Percentiles rank a stretch among this genome's conserved stretches.
Evolutionary conservation across 2,797 vertebrate species (phyloP).

Genomic region (Chelmon rostratus): DNA sequence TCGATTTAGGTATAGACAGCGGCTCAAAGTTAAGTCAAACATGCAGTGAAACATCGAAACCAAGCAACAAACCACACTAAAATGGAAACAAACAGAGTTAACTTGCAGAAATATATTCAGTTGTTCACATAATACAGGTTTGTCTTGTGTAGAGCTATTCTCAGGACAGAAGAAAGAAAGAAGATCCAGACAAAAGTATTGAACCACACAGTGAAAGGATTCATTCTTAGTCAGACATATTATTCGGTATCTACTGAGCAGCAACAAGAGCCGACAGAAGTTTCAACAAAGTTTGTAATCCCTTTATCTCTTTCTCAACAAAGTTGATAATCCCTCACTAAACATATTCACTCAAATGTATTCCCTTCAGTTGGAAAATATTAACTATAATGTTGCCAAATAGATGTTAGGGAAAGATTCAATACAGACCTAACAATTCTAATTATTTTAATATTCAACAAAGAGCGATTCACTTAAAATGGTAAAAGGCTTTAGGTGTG

Average conservation of each 20-base stretch:
- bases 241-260: slow-evolving; percentile 31
- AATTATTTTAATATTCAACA: neutral
- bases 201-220: slow-evolving; percentile 13
- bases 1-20: neutral
- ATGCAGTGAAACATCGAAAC: neutral
- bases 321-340: slow-evolving; percentile 42
- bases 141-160: neutral
- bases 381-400: slow-evolving; percentile 24
- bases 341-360: slow-evolving; percentile 27
- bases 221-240: slow-evolving; percentile 11
- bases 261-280: slow-evolving; percentile 28
- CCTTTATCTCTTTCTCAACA: slow-evolving; percentile 50
- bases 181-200: slow-evolving; percentile 12
- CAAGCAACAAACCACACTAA: neutral
- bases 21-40: slow-evolving; percentile 14
- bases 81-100: neutral
- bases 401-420: slow-evolving; percentile 3
- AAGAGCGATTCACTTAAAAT: neutral
- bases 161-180: slow-evolving; percentile 4
- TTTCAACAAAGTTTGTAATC: slow-evolving; percentile 47
- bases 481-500: neutral
- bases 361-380: slow-evolving; percentile 19
- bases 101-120: neutral
- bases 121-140: slow-evolving; percentile 7
- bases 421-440: neutral